A percentile compares a stretch with the other conserved stretches of the same genome.
These are phyloP conservation scores for Mesorhabditis sp. DNA, from an alignment of 2,888 invertebrate genomes.

Conservation along the genomic window DNA sequence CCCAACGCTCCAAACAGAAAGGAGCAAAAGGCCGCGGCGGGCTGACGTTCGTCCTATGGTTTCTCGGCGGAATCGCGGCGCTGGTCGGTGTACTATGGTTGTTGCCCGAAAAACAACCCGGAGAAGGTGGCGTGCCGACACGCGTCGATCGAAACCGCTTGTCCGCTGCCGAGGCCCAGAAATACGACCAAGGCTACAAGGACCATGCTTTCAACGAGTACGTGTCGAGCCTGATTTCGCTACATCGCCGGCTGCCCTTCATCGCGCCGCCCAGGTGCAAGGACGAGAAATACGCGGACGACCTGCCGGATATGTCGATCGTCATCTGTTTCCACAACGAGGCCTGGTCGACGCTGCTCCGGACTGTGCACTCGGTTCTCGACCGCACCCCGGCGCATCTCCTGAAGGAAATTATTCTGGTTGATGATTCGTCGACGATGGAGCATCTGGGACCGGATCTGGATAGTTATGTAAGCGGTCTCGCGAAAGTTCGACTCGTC, in stretches of 20 bases:
- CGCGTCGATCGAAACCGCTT: conserved; percentile 6
- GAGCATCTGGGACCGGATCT: background rate
- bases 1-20: background rate
- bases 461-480: background rate
- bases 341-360: background rate
- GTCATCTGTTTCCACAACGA: conserved; percentile 6
- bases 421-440: conserved; percentile 4
- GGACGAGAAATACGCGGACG: background rate
- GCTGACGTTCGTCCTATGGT: background rate
- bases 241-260: background rate
- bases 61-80: background rate
- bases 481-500: background rate
- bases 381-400: background rate
- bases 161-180: background rate
- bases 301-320: background rate
- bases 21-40: background rate
- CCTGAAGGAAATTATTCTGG: conserved; percentile 5
- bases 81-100: background rate
- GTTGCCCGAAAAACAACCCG: background rate
- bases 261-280: background rate
- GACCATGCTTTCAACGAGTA: conserved; percentile 6
- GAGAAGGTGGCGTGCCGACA: background rate
- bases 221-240: background rate
- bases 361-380: background rate
- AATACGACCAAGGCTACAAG: conserved; percentile 2